A percentile compares a stretch with the other conserved stretches of the same genome.
These are phyloP conservation scores for Calameuta idolon DNA, from an alignment of 2,888 invertebrate species.

Conservation along the genomic window DNA sequence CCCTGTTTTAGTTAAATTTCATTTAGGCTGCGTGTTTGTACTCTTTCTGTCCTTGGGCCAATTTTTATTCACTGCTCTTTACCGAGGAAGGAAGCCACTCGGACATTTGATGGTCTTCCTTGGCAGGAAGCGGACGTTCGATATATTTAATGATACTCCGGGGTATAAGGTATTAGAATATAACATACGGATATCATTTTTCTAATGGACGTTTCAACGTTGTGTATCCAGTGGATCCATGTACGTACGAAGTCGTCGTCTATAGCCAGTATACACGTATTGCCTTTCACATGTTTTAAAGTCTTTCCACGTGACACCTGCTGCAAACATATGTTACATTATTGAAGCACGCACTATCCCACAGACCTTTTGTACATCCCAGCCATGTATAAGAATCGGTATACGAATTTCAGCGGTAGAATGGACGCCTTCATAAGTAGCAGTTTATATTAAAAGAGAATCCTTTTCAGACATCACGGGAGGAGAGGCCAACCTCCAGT, in stretches of 20 bases:
- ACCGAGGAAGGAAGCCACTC: background rate
- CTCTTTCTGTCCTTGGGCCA: background rate
- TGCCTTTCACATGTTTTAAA: background rate
- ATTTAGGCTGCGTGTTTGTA: background rate
- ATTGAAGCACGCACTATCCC: background rate
- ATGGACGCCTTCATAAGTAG: background rate
- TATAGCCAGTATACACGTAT: background rate
- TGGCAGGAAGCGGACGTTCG: background rate
- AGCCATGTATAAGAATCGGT: background rate
- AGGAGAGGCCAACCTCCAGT: conserved; percentile 53
- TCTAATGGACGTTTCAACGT: background rate
- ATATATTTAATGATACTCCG: background rate
- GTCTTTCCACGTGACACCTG: background rate
- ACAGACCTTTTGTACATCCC: background rate
- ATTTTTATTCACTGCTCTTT: background rate
- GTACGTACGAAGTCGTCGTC: background rate
- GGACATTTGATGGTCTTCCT: background rate
- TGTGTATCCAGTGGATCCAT: background rate
- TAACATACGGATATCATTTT: background rate
- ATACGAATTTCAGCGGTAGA: background rate
- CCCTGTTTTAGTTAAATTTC: background rate
- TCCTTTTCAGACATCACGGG: conserved; percentile 58
- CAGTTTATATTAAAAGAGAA: background rate
- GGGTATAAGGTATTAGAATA: background rate
- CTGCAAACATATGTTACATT: background rate